Conservation (phyloP, 2,113 vertebrate species). For the Oreocharis arfaki region DNA sequence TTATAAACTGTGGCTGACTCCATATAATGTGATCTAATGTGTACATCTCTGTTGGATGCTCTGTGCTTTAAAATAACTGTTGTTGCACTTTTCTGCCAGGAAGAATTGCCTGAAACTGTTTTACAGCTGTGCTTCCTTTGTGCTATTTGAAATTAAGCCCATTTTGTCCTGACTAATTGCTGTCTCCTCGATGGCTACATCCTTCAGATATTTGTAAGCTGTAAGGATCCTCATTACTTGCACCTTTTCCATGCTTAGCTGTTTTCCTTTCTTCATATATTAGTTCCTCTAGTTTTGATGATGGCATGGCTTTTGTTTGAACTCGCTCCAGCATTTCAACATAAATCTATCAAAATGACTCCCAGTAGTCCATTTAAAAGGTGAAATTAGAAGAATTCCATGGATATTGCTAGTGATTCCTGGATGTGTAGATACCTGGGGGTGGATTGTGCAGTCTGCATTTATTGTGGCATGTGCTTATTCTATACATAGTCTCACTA, state of each 20-base stretch:
- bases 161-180: not conserved
- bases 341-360: not conserved
- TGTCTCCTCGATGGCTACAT: not conserved
- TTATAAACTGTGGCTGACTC: fast-evolving
- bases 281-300: not conserved
- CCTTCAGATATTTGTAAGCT: not conserved
- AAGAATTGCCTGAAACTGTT: not conserved
- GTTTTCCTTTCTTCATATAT: not conserved
- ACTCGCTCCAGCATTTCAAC: not conserved
- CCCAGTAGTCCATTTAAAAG: not conserved
- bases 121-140: not conserved
- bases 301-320: not conserved
- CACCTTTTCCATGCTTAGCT: not conserved
- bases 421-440: not conserved
- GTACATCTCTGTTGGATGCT: not conserved
- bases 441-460: not conserved
- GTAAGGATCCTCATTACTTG: not conserved
- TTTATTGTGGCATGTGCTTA: not conserved
- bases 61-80: not conserved
- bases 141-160: not conserved
- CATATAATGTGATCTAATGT: not conserved
- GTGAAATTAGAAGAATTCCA: not conserved
- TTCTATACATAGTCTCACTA: not conserved
- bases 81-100: not conserved
- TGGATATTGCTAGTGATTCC: not conserved